A percentile compares a stretch with the other conserved stretches of the same genome.
Evolutionary conservation across 2,113 vertebrate species (phyloP).

Genomic region (Aphelocoma coerulescens): DNA sequence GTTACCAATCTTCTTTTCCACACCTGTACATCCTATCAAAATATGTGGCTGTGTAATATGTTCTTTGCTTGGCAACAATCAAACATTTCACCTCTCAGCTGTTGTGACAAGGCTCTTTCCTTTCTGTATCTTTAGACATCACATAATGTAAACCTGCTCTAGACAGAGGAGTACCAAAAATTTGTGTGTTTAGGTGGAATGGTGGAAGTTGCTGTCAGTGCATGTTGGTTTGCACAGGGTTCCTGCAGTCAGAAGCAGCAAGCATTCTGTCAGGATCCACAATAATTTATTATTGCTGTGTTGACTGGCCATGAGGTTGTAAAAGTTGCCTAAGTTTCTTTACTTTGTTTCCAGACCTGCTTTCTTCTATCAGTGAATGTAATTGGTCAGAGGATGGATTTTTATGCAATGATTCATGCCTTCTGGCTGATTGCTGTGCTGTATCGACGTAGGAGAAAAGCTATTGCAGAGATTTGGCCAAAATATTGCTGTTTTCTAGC

Average conservation of each 20-base stretch:
- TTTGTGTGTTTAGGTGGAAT: not conserved
- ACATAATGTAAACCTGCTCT: not conserved
- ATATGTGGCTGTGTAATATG: not conserved
- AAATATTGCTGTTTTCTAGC: conserved; percentile 97
- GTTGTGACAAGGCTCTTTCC: not conserved
- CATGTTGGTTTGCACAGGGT: not conserved
- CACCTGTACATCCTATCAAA: not conserved
- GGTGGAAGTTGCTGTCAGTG: not conserved
- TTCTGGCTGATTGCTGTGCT: conserved; percentile 88
- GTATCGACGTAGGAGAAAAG: conserved; percentile 90
- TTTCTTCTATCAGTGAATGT: conserved; percentile 93
- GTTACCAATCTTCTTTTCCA: not conserved
- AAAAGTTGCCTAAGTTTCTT: not conserved
- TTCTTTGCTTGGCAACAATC: not conserved
- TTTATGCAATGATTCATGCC: conserved; percentile 94
- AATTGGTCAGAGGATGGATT: conserved; percentile 97
- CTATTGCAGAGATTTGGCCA: conserved; percentile 95
- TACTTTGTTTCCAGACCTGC: conserved; percentile 82
- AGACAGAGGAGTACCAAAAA: not conserved
- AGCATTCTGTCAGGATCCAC: not conserved
- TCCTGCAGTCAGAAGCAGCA: not conserved
- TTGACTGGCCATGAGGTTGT: not conserved
- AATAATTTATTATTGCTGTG: not conserved
- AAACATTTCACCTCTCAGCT: not conserved
- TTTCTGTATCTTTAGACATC: not conserved